These are phyloP conservation scores for Leptinotarsa defecta DNA, from an alignment of 1,140 invertebrate genomes.

Conservation along the genomic window DNA sequence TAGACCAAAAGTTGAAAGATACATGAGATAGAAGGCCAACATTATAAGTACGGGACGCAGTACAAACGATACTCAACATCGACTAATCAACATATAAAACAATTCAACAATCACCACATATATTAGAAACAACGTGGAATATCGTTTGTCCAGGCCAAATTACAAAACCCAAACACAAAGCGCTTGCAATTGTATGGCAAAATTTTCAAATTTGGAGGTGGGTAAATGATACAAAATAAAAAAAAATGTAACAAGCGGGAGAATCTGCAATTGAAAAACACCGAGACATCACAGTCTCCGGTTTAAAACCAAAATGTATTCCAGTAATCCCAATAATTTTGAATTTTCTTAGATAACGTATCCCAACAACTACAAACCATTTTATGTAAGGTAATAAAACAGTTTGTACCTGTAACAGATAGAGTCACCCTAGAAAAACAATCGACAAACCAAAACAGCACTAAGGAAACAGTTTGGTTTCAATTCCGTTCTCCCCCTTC, in stretches of 20 bases:
- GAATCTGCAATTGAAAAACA: constrained; percentile 38
- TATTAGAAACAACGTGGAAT: constrained; percentile 25
- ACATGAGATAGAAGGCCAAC: constrained; percentile 57
- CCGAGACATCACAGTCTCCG: constrained; percentile 52
- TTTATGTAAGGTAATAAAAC: constrained; percentile 24
- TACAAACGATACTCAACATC: constrained; percentile 43
- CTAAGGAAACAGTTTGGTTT: constrained; percentile 46
- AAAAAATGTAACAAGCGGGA: constrained; percentile 41
- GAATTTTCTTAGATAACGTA: constrained; percentile 5
- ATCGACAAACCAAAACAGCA: neutral
- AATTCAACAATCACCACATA: neutral
- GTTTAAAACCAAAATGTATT: constrained; percentile 48
- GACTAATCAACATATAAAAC: neutral
- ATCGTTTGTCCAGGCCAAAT: constrained; percentile 41
- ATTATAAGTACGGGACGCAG: constrained; percentile 44
- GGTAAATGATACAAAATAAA: constrained; percentile 37
- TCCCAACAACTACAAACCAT: constrained; percentile 20
- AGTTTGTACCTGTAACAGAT: neutral
- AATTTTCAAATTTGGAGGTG: constrained; percentile 38
- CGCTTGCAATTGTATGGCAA: constrained; percentile 51
- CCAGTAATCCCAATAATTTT: constrained; percentile 20
- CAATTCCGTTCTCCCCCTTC: constrained; percentile 49
- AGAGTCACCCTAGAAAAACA: neutral
- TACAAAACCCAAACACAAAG: constrained; percentile 44
- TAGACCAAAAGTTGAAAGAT: constrained; percentile 49